A percentile compares a stretch with the other conserved stretches of the same genome.
phyloP scores from a whole-genome alignment of 2,888 invertebrate genomes.

The Diogma glabrata region DNA sequence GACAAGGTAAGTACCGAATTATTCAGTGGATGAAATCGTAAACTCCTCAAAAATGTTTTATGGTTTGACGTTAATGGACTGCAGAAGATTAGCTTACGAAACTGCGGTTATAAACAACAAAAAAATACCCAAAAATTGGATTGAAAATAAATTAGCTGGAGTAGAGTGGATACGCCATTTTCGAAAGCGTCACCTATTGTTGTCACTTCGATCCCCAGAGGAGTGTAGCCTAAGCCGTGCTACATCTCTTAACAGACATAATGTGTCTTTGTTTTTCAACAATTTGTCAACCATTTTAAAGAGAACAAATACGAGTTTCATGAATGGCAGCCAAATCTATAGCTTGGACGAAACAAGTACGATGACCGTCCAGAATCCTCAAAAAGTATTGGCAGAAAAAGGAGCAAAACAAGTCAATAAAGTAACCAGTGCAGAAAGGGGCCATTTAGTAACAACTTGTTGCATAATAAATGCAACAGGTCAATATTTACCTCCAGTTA shows the following conservation, averaged over 20 bases:
- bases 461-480: conserved; percentile 20
- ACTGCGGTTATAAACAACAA: too few species aligned
- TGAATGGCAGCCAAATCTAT: conserved; percentile 25
- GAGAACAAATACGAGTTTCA: conserved; percentile 16
- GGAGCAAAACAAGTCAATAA: conserved; percentile 23
- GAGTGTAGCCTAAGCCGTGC: not conserved
- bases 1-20: not conserved
- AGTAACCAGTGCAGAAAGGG: conserved; percentile 25
- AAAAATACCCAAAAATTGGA: not conserved
- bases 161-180: not conserved
- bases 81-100: too few species aligned
- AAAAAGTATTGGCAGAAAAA: conserved; percentile 26
- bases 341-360: conserved; percentile 29
- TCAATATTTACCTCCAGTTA: conserved; percentile 6
- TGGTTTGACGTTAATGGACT: too few species aligned
- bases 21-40: not conserved
- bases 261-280: not conserved
- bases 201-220: not conserved
- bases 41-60: not conserved
- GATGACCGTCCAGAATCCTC: conserved; percentile 27
- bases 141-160: not conserved
- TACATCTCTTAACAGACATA: too few species aligned
- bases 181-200: not conserved
- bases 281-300: conserved; percentile 3
- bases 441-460: conserved; percentile 22